Evolutionary conservation across 2,113 vertebrate species (phyloP).

Genomic region (Actenoides lindsayi): DNA sequence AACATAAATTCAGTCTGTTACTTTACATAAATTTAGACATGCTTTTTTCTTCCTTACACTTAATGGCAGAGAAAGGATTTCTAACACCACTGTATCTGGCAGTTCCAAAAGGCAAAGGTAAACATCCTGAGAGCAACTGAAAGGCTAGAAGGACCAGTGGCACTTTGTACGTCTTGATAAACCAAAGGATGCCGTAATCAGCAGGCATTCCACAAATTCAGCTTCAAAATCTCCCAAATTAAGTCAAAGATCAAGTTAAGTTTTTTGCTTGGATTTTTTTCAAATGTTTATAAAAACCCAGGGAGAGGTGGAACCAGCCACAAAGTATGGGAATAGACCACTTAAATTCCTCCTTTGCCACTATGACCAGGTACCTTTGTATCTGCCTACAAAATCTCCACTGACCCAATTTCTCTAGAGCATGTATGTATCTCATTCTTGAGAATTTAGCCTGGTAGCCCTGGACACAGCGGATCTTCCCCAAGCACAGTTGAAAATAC

Average conservation of each 20-base stretch:
- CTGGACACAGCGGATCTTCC: not conserved
- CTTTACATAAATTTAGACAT: not conserved
- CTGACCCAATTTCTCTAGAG: slow-evolving; percentile 3
- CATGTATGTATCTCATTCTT: not conserved
- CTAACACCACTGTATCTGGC: not conserved
- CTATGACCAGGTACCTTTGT: not conserved
- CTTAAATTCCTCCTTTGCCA: not conserved
- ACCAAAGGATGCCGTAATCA: not conserved
- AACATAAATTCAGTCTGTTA: not conserved
- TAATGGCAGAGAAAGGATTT: slow-evolving; percentile 42
- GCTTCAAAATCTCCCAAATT: not conserved
- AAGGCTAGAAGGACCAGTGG: not conserved
- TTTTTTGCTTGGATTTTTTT: not conserved
- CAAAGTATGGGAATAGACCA: not conserved
- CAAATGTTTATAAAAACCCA: not conserved
- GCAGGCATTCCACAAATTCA: not conserved
- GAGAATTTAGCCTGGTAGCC: not conserved
- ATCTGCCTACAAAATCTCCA: not conserved
- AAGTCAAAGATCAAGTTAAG: not conserved
- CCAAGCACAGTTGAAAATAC: not conserved
- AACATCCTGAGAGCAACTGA: not conserved
- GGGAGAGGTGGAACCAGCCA: not conserved
- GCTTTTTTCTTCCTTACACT: slow-evolving; percentile 32
- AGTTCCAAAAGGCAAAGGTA: slow-evolving; percentile 15
- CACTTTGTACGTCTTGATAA: not conserved